Percentiles rank a stretch among this genome's conserved stretches.
These are phyloP conservation scores for Dermolepida albohirtum DNA, from an alignment of 2,888 invertebrate species.

Conservation along the genomic window DNA sequence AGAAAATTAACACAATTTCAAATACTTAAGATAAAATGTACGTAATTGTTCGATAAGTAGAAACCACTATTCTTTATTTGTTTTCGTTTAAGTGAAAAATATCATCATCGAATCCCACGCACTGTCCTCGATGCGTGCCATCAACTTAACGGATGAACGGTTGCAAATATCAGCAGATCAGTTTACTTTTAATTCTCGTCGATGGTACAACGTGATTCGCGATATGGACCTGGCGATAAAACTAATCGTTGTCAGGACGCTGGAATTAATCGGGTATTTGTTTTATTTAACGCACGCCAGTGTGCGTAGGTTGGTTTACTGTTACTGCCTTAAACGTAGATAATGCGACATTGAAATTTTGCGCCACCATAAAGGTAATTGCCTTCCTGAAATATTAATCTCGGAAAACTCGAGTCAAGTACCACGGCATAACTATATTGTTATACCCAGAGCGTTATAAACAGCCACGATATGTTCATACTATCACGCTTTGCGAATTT, in stretches of 20 bases:
- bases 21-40: too few species aligned
- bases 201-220: too few species aligned
- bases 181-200: too few species aligned
- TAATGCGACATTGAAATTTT: constrained; percentile 29
- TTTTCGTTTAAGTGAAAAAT: too few species aligned
- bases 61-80: too few species aligned
- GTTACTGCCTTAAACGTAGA: constrained; percentile 9
- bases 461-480: constrained; percentile 13
- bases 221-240: not conserved
- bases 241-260: constrained; percentile 1
- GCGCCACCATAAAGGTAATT: constrained; percentile 34
- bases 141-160: too few species aligned
- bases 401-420: constrained; percentile 20
- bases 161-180: too few species aligned
- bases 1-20: too few species aligned
- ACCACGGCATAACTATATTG: constrained; percentile 15
- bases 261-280: too few species aligned
- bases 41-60: too few species aligned
- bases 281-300: not conserved
- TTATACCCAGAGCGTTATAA: constrained; percentile 6
- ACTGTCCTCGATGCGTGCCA: too few species aligned
- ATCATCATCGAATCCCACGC: too few species aligned
- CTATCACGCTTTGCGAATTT: constrained; percentile 17
- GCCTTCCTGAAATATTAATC: constrained; percentile 34
- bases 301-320: constrained; percentile 3